phyloP scores from a whole-genome alignment of 1,140 invertebrate species.

The Anadara kagoshimensis region DNA sequence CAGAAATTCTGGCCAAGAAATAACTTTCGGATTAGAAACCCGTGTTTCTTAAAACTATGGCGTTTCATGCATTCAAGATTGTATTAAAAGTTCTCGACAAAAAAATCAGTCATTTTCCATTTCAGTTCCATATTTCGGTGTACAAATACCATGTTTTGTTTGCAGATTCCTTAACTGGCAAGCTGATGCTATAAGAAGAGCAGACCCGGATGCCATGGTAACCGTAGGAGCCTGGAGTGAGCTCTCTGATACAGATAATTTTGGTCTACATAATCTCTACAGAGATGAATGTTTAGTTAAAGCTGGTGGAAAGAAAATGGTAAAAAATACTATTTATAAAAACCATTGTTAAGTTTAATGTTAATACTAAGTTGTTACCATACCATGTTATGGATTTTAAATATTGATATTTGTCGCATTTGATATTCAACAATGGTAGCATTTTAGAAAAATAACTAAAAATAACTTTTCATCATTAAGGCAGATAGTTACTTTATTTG shows the following conservation, averaged over 20 bases:
- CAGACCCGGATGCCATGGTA: slow-evolving; percentile 69
- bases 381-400: not conserved
- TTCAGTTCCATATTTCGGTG: not conserved
- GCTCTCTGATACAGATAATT: slow-evolving; percentile 68
- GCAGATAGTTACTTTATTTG: too few species aligned
- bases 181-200: slow-evolving; percentile 68
- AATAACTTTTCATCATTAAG: too few species aligned
- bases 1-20: not conserved
- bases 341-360: not conserved
- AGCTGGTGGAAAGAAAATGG: slow-evolving; percentile 14
- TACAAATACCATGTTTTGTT: too few species aligned
- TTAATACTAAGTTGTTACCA: not conserved
- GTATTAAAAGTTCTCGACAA: too few species aligned
- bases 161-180: slow-evolving; percentile 72
- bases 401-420: too few species aligned
- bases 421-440: too few species aligned
- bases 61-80: too few species aligned
- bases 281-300: slow-evolving; percentile 30
- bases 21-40: not conserved
- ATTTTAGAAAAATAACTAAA: too few species aligned
- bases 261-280: slow-evolving; percentile 65
- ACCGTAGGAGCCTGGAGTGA: slow-evolving; percentile 72
- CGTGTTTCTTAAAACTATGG: too few species aligned
- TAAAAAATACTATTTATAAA: slow-evolving; percentile 39
- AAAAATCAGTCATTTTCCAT: not conserved